Evolutionary conservation across 2,797 vertebrate species (phyloP).

Genomic region (Pogonophryne albipinna): DNA sequence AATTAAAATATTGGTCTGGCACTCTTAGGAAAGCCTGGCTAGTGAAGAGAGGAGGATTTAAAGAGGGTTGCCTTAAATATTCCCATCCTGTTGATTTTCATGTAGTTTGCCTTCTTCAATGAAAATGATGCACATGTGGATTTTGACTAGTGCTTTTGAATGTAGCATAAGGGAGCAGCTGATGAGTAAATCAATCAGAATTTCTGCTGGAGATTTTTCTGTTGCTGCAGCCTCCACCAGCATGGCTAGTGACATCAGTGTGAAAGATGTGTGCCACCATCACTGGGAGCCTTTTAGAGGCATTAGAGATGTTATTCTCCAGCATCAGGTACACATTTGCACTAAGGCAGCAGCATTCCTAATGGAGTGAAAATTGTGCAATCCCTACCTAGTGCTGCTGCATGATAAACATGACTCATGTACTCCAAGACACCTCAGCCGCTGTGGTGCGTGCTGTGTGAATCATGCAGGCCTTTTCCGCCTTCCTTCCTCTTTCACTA

Average conservation of each 20-base stretch:
- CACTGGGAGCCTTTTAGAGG: slow-evolving; percentile 47
- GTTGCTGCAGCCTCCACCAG: slow-evolving; percentile 25
- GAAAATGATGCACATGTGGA: slow-evolving; percentile 32
- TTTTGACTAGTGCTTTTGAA: background rate
- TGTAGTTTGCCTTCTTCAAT: slow-evolving; percentile 40
- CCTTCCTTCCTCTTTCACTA: slow-evolving; percentile 36
- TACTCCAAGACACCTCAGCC: slow-evolving; percentile 80
- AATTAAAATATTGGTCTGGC: slow-evolving; percentile 17
- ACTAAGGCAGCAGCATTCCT: slow-evolving; percentile 59
- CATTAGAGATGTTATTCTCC: slow-evolving; percentile 63
- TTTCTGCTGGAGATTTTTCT: slow-evolving; percentile 1
- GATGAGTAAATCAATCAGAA: background rate
- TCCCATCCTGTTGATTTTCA: slow-evolving; percentile 61
- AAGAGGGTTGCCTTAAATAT: slow-evolving; percentile 61
- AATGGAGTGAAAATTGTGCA: slow-evolving; percentile 76
- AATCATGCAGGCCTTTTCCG: slow-evolving; percentile 76
- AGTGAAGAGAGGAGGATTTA: slow-evolving; percentile 25
- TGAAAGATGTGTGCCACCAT: slow-evolving; percentile 24
- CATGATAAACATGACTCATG: slow-evolving; percentile 86
- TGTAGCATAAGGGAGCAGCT: background rate
- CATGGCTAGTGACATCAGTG: slow-evolving; percentile 27
- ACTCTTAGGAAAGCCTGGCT: background rate
- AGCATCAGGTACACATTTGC: slow-evolving; percentile 78
- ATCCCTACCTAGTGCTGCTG: slow-evolving; percentile 69
- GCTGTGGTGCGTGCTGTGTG: slow-evolving; percentile 74